Evolutionary conservation across 2,113 vertebrate species (phyloP).

Genomic region (Pontoporia blainvillei): DNA sequence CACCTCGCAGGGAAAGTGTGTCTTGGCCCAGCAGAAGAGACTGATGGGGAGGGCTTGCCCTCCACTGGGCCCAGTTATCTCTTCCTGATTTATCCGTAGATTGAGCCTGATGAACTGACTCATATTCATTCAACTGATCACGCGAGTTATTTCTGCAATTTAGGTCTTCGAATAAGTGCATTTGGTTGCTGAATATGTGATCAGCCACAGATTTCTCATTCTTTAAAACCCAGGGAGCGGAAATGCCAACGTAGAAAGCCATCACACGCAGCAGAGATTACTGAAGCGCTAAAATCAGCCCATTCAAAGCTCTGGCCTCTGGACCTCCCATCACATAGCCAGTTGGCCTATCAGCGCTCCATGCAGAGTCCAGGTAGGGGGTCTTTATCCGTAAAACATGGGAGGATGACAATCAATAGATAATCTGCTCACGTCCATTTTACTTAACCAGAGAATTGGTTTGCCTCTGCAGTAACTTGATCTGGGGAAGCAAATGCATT

Average conservation of each 20-base stretch:
- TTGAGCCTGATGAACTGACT: constrained; percentile 64
- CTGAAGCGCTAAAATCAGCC: constrained; percentile 34
- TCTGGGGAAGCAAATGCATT: constrained; percentile 11
- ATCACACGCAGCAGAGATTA: constrained; percentile 7
- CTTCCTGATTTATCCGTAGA: constrained; percentile 51
- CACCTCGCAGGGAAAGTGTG: not conserved
- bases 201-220: constrained; percentile 74
- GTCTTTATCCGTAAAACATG: not conserved
- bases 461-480: not conserved
- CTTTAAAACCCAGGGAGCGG: constrained; percentile 63
- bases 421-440: constrained; percentile 28
- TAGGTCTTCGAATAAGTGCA: constrained; percentile 70
- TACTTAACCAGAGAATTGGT: constrained; percentile 31
- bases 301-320: fast-evolving
- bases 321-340: not conserved
- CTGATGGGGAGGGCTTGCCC: not conserved
- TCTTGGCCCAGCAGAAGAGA: not conserved
- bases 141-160: constrained; percentile 73
- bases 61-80: not conserved
- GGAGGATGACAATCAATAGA: constrained; percentile 29
- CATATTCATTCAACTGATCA: constrained; percentile 72
- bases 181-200: constrained; percentile 73
- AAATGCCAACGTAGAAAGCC: constrained; percentile 57
- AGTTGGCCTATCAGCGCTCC: not conserved
- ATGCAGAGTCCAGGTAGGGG: not conserved